Percentiles rank a stretch among this genome's conserved stretches.
Conservation (phyloP, 2,113 vertebrate genomes). For the Dasyprocta punctata region DNA sequence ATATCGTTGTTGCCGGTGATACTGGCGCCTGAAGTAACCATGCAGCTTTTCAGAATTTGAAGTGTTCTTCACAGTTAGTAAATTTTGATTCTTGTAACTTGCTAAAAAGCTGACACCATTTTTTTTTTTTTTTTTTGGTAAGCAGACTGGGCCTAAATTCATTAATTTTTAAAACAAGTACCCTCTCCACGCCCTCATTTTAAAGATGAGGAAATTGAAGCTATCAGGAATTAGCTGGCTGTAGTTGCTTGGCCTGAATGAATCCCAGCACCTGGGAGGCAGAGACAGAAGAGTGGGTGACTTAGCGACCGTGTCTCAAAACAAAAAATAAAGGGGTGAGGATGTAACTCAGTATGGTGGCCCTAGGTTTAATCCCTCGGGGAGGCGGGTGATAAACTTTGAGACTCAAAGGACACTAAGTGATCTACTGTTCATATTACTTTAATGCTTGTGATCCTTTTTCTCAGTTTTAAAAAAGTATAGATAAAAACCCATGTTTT, state of each 20-base stretch:
- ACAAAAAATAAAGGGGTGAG: background rate
- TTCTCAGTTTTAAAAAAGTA: background rate
- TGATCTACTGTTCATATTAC: background rate
- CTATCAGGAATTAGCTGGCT: background rate
- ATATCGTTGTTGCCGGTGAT: background rate
- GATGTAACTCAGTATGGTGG: background rate
- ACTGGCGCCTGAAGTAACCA: background rate
- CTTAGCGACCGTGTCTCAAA: background rate
- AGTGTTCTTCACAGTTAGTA: background rate
- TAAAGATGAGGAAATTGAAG: slow-evolving; percentile 30
- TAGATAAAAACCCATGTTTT: background rate
- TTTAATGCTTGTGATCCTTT: background rate
- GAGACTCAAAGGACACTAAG: background rate
- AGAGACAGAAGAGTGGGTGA: background rate
- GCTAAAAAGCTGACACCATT: background rate
- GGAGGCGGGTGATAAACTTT: background rate
- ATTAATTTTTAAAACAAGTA: background rate
- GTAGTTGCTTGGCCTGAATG: background rate
- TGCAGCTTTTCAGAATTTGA: background rate
- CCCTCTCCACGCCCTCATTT: background rate
- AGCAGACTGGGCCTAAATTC: background rate
- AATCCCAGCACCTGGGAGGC: background rate
- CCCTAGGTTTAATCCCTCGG: background rate
- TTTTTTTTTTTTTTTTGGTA: background rate
- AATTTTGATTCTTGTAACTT: slow-evolving; percentile 27